These are phyloP conservation scores for Eurytoma adleriae DNA, from an alignment of 2,888 invertebrate species.

Conservation along the genomic window DNA sequence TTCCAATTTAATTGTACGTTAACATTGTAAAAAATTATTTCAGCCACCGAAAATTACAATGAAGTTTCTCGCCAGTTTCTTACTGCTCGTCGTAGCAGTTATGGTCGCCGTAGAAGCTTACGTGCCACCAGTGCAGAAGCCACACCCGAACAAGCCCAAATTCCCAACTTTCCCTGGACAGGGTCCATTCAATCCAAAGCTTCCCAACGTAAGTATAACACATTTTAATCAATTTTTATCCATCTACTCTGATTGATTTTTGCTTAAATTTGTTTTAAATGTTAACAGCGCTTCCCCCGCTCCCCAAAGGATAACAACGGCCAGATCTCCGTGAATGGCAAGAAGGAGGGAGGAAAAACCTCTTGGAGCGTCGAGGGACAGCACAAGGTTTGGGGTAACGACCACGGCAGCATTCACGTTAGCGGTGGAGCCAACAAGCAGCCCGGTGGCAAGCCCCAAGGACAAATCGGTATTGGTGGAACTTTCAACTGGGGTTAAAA, in stretches of 20 bases:
- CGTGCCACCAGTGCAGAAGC: neutral
- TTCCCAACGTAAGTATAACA: neutral
- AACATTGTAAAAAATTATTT: neutral
- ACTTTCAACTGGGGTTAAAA: conserved; percentile 25
- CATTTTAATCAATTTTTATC: neutral
- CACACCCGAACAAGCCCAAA: neutral
- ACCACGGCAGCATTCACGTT: conserved; percentile 40
- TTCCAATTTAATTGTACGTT: too few species aligned
- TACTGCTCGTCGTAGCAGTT: neutral
- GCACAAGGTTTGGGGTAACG: conserved; percentile 38
- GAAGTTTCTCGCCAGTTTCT: conserved; percentile 14
- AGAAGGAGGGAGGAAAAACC: conserved; percentile 37
- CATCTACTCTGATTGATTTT: neutral
- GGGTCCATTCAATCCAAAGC: conserved; percentile 43
- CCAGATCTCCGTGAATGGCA: conserved; percentile 4
- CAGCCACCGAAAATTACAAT: conserved; percentile 1
- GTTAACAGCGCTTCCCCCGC: conserved; percentile 19
- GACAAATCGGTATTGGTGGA: conserved; percentile 39
- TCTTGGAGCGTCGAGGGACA: conserved; percentile 32
- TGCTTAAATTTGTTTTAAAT: neutral
- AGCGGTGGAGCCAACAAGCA: conserved; percentile 44
- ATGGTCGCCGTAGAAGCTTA: conserved; percentile 21
- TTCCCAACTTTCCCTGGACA: conserved; percentile 27
- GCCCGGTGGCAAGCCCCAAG: conserved; percentile 35
- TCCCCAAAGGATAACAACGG: conserved; percentile 12